Conservation (phyloP, 1,140 invertebrate species). For the Mercenaria mercenaria region DNA sequence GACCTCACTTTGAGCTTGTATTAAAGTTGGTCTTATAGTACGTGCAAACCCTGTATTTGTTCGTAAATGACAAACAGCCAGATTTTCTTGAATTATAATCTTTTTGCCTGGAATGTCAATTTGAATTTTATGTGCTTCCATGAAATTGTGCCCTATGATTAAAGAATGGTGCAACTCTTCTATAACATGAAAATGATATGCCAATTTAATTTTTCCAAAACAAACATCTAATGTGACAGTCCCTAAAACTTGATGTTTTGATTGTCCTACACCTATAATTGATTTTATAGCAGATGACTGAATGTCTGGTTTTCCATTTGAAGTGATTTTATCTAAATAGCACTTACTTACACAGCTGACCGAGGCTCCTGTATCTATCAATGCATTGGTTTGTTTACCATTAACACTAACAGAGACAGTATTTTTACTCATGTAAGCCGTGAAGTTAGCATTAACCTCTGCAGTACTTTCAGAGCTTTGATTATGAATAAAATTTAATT, state of each 20-base stretch:
- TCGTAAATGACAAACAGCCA: neutral
- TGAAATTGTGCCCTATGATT: conserved; percentile 4
- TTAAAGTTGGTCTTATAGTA: neutral
- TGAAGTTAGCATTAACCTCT: neutral
- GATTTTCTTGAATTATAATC: neutral
- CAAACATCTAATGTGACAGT: neutral
- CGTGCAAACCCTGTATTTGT: neutral
- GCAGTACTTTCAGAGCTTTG: too few species aligned
- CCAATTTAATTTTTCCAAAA: neutral
- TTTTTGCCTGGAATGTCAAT: neutral
- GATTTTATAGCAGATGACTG: neutral
- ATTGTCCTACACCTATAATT: neutral
- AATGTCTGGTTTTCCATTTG: neutral
- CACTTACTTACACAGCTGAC: conserved; percentile 7
- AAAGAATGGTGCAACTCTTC: neutral
- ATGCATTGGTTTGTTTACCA: conserved; percentile 17
- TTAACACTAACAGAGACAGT: neutral
- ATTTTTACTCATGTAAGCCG: neutral
- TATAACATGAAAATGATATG: neutral
- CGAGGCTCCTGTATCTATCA: conserved; percentile 44
- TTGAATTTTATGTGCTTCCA: neutral
- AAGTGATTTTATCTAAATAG: conserved; percentile 9
- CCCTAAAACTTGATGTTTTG: neutral
- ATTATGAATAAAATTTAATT: too few species aligned
- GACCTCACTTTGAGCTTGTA: neutral